phyloP scores from a whole-genome alignment of 1,140 invertebrate genomes.

The Lycorma delicatula region DNA sequence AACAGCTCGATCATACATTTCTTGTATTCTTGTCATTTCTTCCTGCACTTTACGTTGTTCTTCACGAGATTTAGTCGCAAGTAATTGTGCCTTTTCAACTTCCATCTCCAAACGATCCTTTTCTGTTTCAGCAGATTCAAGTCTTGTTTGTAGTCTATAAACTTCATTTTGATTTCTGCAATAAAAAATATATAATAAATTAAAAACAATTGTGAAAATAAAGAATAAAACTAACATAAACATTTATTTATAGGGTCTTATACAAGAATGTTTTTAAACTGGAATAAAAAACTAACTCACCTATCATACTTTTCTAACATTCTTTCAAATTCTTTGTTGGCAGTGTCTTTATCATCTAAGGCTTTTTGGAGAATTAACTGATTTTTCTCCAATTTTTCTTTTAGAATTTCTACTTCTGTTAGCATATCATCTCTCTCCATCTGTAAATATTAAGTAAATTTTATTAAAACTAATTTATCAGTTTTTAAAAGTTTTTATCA shows the following conservation, averaged over 20 bases:
- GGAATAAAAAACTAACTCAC: too few species aligned
- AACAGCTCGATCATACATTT: conserved; percentile 76
- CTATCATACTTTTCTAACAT: conserved; percentile 89
- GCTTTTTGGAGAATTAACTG: conserved; percentile 68
- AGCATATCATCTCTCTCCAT: conserved; percentile 76
- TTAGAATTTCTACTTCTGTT: conserved; percentile 76
- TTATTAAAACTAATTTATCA: neutral
- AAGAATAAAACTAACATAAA: too few species aligned
- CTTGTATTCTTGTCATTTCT: conserved; percentile 69
- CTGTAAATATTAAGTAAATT: conserved; percentile 41
- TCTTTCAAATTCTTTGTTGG: conserved; percentile 84
- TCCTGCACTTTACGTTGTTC: conserved; percentile 79
- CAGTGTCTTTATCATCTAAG: conserved; percentile 77
- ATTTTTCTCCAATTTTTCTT: conserved; percentile 82
- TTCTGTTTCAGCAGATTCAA: conserved; percentile 78
- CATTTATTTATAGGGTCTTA: too few species aligned
- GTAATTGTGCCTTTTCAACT: conserved; percentile 70
- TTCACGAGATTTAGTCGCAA: conserved; percentile 70
- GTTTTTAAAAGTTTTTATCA: conserved; percentile 9
- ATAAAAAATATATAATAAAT: conserved; percentile 29
- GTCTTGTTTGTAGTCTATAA: conserved; percentile 75
- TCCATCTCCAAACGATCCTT: conserved; percentile 77
- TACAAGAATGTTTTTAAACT: too few species aligned
- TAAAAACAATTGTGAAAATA: too few species aligned
- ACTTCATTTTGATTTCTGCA: conserved; percentile 76